Base-by-base conservation (phyloP, 2,797 vertebrate genomes). In the Pantherophis vulpinus region DNA sequence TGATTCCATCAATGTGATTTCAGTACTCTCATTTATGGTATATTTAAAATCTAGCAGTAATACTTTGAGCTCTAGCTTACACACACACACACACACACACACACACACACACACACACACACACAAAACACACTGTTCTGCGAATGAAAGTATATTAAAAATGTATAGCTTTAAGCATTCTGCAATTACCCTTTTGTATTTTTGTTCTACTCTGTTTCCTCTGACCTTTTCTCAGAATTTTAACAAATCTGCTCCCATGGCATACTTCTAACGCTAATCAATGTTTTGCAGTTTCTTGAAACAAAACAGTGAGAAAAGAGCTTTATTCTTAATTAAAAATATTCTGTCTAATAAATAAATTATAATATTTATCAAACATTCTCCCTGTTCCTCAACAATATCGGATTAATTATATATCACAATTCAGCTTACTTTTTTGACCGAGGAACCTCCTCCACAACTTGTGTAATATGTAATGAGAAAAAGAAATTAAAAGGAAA, bases 271-370 rank as follows among this genome's bases (percentile, higher is more conserved):
- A 92, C 42, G 88, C 89, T 91, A 63, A 0, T 2, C 88, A 91
- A 91, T 93, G 93, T 90, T 95, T 91, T 79, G 89, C 74, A 37
- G 92, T 90, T 95, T 94, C 93, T 96, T 96, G 96, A 95, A 94
- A 95, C 90, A 90, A 96, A 95, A 89, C 37, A 93, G 91, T 92
- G 93, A 95, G 95, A 95, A 95, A 90, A 96, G 95, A 96, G 94
- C 12, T 90, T 95, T 93, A 74, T 88, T 95, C 93, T 32, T 83
- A 83, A 83, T 11, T 25, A 3, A 23, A 23, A 42, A 47, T 47
- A 9, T 83, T 25, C 37, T 9, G 42, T 83, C 74, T 79, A 47
- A 18, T 74, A 18, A 74, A n/a, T 74, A 23, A 42, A 42, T 23
- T 42, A 11, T 79, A 79, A 79, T 79, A 12, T 83, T 83, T 42